A percentile compares a stretch with the other conserved stretches of the same genome.
phyloP scores from a whole-genome alignment of 2,113 vertebrate species.

The Zapus hudsonius region DNA sequence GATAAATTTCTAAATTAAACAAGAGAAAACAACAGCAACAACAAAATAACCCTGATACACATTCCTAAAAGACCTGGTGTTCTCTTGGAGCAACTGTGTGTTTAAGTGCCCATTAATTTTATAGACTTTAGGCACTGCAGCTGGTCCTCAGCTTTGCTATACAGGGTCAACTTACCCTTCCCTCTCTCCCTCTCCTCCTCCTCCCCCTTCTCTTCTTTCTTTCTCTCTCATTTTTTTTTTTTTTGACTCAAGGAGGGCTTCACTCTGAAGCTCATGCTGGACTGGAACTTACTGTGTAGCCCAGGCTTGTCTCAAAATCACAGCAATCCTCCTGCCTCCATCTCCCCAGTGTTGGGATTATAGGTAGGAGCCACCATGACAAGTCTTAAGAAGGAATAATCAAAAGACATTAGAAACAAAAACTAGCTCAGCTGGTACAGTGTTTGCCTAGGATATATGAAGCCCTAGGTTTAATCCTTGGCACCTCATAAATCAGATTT shows the following conservation, averaged over 20 bases:
- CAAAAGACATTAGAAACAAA: not conserved
- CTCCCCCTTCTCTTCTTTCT: no score
- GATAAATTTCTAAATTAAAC: slow-evolving; percentile 1
- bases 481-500: no score
- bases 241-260: not conserved
- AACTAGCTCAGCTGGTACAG: no score
- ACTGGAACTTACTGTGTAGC: not conserved
- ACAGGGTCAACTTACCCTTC: no score
- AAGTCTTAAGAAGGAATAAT: not conserved
- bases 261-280: not conserved
- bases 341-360: not conserved
- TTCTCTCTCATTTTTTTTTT: no score
- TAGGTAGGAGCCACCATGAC: not conserved
- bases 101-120: slow-evolving; percentile 34
- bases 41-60: not conserved
- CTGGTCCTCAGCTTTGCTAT: no score
- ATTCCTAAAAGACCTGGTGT: slow-evolving; percentile 45
- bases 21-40: not conserved
- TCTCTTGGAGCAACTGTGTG: not conserved
- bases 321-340: not conserved
- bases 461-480: no score
- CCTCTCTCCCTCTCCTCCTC: no score
- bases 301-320: not conserved
- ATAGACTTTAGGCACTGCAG: not conserved
- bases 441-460: no score